Evolutionary conservation across 1,140 invertebrate species (phyloP), one percentile per base, ranked within the genome.

Genomic region (Solen grandis): DNA sequence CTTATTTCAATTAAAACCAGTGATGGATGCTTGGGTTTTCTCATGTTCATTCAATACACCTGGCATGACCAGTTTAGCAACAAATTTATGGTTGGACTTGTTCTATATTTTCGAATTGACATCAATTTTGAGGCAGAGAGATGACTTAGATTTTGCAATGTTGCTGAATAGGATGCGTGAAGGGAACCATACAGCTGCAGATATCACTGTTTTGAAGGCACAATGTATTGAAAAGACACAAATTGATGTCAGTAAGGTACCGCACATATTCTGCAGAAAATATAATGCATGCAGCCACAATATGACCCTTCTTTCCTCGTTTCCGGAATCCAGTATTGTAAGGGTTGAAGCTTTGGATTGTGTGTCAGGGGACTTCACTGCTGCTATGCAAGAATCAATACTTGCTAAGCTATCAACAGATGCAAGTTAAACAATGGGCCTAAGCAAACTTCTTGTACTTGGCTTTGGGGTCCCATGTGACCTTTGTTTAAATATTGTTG

Each of bases 11-110:
- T n/a, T n/a, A n/a, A n/a, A n/a, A n/a, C n/a, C n/a, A n/a, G n/a
- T n/a, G n/a, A n/a, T n/a, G n/a, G n/a, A n/a, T n/a, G n/a, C n/a
- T n/a, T n/a, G n/a, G n/a, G n/a, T n/a, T n/a, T 81, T 73, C 57
- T n/a, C 57, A 46, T 52, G 59, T 68, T 16, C 33, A 29, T 22
- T 31, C 14, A 19, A 80, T 5, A 29, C 22, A 25, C 55, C 65
- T 66, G 46, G 38, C 22, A 35, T 60, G 25, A 68, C 54, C 16
- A 10, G 22, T 25, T 25, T 87, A 27, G 84, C 66, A n/a, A 41
- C 75, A 33, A 84, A 85, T 66, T 57, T 86, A 25, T 87, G 86
- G 86, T 22, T 73, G 50, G 81, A 85, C 25, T 16, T 75, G 36
- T 87, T n/a, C n/a, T n/a, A n/a, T n/a, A n/a, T n/a, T n/a, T n/a